Conservation (phyloP, 2,797 vertebrate species). For the Aythya fuligula region DNA sequence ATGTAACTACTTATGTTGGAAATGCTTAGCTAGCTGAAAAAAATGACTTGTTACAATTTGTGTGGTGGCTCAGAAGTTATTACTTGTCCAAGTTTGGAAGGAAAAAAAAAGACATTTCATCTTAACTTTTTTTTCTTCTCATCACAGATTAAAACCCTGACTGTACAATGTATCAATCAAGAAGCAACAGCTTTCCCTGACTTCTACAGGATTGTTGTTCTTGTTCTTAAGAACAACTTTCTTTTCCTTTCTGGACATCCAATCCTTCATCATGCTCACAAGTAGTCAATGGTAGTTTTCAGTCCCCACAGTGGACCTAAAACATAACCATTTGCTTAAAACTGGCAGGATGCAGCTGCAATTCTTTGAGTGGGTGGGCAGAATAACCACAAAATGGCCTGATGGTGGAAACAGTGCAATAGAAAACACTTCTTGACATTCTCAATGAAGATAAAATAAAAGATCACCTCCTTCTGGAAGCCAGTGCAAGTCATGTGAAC, state of each 20-base stretch:
- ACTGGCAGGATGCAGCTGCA: background rate
- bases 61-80: background rate
- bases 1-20: background rate
- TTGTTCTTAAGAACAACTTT: background rate
- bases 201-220: background rate
- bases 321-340: background rate
- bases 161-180: background rate
- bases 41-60: background rate
- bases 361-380: background rate
- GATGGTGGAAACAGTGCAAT: background rate
- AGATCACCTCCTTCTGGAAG: constrained; percentile 93
- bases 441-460: background rate
- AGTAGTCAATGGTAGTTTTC: background rate
- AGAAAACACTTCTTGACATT: background rate
- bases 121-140: background rate
- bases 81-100: fast-evolving
- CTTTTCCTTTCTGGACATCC: background rate
- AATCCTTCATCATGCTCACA: fast-evolving
- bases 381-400: background rate
- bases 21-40: background rate
- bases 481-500: constrained; percentile 92
- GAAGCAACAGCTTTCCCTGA: background rate
- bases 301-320: background rate
- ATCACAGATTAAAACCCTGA: background rate
- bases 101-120: background rate